Evolutionary conservation across 2,888 invertebrate genomes (phyloP).

Genomic region (Amorpha juglandis): DNA sequence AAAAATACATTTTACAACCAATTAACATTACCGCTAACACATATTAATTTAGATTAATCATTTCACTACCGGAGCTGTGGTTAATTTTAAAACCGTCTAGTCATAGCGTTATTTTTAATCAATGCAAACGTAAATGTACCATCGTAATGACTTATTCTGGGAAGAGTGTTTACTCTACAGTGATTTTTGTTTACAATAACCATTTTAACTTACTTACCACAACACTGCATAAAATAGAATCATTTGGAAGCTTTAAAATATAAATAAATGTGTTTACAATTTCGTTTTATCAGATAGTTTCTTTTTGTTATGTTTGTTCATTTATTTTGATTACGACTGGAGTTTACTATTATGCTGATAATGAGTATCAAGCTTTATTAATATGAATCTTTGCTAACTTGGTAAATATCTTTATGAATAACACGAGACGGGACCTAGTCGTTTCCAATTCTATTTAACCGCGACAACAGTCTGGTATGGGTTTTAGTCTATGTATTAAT

Average conservation of each 20-base stretch:
- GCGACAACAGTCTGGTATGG: too few relatives aligned
- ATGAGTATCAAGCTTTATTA: neutral
- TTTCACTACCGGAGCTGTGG: neutral
- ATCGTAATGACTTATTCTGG: neutral
- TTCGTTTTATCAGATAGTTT: constrained; percentile 3
- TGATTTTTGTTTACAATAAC: neutral
- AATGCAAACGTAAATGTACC: constrained; percentile 1
- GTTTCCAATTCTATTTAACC: too few relatives aligned
- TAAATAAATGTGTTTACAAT: neutral
- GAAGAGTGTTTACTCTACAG: neutral
- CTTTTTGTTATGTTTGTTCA: neutral
- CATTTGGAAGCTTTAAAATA: neutral
- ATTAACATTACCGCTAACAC: neutral
- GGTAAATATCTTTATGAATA: too few relatives aligned
- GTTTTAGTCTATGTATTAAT: too few relatives aligned
- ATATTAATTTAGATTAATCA: constrained; percentile 5
- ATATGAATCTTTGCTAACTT: neutral
- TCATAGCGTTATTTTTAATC: constrained; percentile 10
- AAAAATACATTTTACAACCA: neutral
- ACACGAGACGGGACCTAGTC: too few relatives aligned
- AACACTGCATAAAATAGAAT: neutral
- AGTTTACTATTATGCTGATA: neutral
- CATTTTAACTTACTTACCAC: constrained; percentile 5
- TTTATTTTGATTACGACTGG: neutral
- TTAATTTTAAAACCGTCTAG: neutral